phyloP scores from a whole-genome alignment of 2,113 vertebrate genomes.

The Clinocottus analis region DNA sequence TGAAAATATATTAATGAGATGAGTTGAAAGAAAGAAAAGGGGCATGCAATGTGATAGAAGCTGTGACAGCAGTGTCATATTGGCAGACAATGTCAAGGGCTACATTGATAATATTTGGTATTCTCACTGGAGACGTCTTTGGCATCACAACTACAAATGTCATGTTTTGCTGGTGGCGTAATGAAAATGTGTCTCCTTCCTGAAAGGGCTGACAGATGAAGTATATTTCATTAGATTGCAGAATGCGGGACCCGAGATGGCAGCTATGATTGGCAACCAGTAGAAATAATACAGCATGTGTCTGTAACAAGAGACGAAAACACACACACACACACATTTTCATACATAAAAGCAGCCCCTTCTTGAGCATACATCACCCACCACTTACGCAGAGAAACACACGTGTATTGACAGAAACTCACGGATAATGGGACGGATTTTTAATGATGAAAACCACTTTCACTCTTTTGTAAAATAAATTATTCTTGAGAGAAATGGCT shows the following conservation, averaged over 20 bases:
- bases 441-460: slow-evolving; percentile 27
- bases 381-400: background rate
- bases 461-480: slow-evolving; percentile 33
- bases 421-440: slow-evolving; percentile 27
- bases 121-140: slow-evolving; percentile 51
- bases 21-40: slow-evolving; percentile 13
- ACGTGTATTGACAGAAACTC: slow-evolving; percentile 4
- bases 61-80: slow-evolving; percentile 31
- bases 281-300: slow-evolving; percentile 54
- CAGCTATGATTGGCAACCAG: slow-evolving; percentile 67
- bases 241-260: slow-evolving; percentile 44
- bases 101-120: slow-evolving; percentile 44
- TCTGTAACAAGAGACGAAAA: slow-evolving; percentile 37
- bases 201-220: slow-evolving; percentile 68
- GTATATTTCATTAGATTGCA: slow-evolving; percentile 73
- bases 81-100: slow-evolving; percentile 34
- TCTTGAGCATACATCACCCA: background rate
- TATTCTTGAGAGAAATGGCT: slow-evolving; percentile 34
- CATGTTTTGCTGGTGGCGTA: slow-evolving; percentile 62
- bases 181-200: slow-evolving; percentile 67
- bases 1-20: slow-evolving; percentile 31
- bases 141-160: slow-evolving; percentile 65
- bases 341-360: slow-evolving; percentile 1
- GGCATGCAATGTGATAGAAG: slow-evolving; percentile 12
- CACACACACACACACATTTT: slow-evolving; percentile 22